Conservation (phyloP, 2,113 vertebrate species). For the Peromyscus polionotus region DNA sequence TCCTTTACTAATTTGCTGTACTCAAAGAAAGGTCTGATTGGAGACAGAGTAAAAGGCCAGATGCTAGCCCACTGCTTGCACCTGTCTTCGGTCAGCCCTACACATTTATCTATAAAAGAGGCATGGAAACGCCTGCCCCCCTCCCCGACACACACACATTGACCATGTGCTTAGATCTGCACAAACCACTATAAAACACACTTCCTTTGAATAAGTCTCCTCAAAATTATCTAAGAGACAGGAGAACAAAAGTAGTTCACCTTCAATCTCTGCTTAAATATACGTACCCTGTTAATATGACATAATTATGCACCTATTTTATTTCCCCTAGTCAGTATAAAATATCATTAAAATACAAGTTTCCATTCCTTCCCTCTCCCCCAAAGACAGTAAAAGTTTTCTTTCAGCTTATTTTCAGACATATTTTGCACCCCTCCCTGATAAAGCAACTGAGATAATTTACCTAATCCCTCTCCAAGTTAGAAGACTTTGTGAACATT, state of each 20-base stretch:
- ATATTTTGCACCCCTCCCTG: conserved; percentile 40
- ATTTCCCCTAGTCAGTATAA: neutral
- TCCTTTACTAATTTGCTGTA: conserved; percentile 69
- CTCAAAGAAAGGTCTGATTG: conserved; percentile 37
- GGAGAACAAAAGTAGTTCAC: neutral
- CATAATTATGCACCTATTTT: neutral
- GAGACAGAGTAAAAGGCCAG: conserved; percentile 70
- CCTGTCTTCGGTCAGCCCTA: conserved; percentile 71
- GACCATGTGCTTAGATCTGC: conserved; percentile 65
- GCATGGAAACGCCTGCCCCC: neutral
- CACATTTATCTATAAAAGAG: conserved; percentile 66
- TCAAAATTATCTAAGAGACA: conserved; percentile 34
- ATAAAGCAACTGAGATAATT: conserved; percentile 51
- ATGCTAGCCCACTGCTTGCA: conserved; percentile 70
- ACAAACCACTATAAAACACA: neutral
- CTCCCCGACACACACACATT: neutral
- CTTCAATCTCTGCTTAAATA: neutral
- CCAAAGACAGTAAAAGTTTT: neutral
- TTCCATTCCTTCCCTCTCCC: neutral
- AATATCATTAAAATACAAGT: neutral
- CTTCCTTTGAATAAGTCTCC: conserved; percentile 27
- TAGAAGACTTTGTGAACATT: neutral
- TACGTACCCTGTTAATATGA: neutral
- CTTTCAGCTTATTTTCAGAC: neutral
- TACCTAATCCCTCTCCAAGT: conserved; percentile 34